A percentile compares a stretch with the other conserved stretches of the same genome.
Evolutionary conservation across 2,797 vertebrate genomes (phyloP).

Genomic region (Orientallactaga sibirica): DNA sequence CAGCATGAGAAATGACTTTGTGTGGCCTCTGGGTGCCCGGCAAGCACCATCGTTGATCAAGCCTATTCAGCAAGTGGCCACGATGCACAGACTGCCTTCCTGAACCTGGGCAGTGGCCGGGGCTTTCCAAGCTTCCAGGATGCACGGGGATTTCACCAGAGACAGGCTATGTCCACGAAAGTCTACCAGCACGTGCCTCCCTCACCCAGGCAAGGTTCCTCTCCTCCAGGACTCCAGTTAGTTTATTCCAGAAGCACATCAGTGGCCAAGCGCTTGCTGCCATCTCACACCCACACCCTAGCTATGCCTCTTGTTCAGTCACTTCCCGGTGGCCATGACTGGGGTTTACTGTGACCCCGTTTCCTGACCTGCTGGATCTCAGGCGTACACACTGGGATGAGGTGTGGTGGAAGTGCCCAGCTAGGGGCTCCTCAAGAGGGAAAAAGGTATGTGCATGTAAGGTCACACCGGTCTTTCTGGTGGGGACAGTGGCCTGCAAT

Average conservation of each 20-base stretch:
- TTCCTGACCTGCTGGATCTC: too few species aligned
- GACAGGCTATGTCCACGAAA: not conserved
- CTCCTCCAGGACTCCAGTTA: not conserved
- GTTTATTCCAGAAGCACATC: not conserved
- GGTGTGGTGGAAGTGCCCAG: too few species aligned
- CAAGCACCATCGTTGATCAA: too few species aligned
- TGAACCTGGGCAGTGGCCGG: not conserved
- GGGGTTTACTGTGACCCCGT: not conserved
- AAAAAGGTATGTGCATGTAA: not conserved
- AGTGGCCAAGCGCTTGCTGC: not conserved
- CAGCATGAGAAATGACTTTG: fast-evolving
- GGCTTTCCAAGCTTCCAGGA: fast-evolving
- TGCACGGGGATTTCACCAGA: not conserved
- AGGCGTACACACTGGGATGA: fast-evolving
- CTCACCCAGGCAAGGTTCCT: not conserved
- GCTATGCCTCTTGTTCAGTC: not conserved
- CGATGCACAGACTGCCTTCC: not conserved
- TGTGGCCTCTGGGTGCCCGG: not conserved
- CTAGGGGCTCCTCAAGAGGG: not conserved
- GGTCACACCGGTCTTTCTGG: not conserved
- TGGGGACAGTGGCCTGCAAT: too few species aligned
- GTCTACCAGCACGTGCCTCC: not conserved
- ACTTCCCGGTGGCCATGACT: not conserved
- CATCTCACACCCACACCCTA: not conserved
- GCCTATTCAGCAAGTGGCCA: fast-evolving